These are phyloP conservation scores for Dicerorhinus sumatrensis DNA, from an alignment of 2,113 vertebrate species.

Conservation along the genomic window DNA sequence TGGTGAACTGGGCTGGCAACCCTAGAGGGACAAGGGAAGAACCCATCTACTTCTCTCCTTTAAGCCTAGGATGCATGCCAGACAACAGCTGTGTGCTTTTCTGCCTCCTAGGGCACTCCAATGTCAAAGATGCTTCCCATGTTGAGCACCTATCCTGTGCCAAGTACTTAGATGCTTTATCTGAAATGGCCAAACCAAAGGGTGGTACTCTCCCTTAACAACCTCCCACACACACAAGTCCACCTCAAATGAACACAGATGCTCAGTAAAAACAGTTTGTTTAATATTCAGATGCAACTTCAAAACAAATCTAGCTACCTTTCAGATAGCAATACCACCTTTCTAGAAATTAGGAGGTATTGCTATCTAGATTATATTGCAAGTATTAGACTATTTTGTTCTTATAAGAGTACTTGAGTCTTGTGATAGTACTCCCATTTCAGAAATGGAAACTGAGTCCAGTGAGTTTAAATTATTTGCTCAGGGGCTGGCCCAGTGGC, in stretches of 20 bases:
- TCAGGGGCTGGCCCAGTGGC: not conserved
- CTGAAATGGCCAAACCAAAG: not conserved
- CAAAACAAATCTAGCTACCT: not conserved
- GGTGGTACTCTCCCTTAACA: not conserved
- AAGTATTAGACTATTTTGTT: not conserved
- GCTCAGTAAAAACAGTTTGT: not conserved
- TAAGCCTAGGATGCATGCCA: not conserved
- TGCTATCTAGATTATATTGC: not conserved
- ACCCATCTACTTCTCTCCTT: not conserved
- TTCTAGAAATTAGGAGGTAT: not conserved
- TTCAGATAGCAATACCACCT: not conserved
- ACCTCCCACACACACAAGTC: fast-evolving
- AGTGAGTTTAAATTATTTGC: conserved; percentile 22
- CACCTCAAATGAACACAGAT: not conserved
- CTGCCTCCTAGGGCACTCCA: not conserved
- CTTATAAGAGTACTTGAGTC: not conserved
- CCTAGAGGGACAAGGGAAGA: not conserved
- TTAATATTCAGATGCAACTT: conserved; percentile 28
- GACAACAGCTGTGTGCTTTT: not conserved
- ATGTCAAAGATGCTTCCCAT: not conserved
- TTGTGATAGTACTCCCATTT: not conserved
- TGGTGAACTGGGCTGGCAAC: not conserved
- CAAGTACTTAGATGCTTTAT: not conserved
- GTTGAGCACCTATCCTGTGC: not conserved
- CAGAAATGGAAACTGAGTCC: not conserved